These are phyloP conservation scores for Plectropomus leopardus DNA, from an alignment of 2,113 vertebrate genomes.

Conservation along the genomic window DNA sequence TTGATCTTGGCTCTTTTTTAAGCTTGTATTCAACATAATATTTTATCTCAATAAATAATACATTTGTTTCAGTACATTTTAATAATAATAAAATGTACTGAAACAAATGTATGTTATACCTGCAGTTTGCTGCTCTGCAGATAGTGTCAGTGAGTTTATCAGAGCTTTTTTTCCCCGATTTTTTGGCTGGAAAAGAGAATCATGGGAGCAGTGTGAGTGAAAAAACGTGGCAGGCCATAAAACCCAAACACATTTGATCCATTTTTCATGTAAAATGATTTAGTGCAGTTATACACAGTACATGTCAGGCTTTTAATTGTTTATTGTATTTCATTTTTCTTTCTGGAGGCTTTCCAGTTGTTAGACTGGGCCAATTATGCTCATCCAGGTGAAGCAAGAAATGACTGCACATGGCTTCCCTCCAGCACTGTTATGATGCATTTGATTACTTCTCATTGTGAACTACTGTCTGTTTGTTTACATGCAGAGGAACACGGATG, in stretches of 20 bases:
- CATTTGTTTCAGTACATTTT: too few species aligned
- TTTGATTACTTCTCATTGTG: not conserved
- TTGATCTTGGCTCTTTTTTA: too few species aligned
- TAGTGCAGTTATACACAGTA: too few species aligned
- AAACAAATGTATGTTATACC: too few species aligned
- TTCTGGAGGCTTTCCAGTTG: slow-evolving; percentile 10
- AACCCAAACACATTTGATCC: not conserved
- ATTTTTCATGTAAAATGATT: not conserved
- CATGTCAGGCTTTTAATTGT: not conserved
- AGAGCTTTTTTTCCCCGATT: too few species aligned
- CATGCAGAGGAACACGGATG: not conserved
- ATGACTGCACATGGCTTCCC: slow-evolving; percentile 3
- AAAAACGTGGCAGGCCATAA: not conserved
- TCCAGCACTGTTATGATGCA: slow-evolving; percentile 5
- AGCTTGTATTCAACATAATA: too few species aligned
- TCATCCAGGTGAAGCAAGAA: not conserved
- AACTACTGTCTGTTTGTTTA: slow-evolving; percentile 44
- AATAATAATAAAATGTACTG: too few species aligned
- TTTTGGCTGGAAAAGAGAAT: not conserved
- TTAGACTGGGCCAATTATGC: slow-evolving; percentile 4
- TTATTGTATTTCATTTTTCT: slow-evolving; percentile 9
- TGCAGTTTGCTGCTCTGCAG: too few species aligned
- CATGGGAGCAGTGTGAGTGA: not conserved
- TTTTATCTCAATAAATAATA: too few species aligned
- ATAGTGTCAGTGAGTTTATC: too few species aligned